Conservation (phyloP, 2,888 invertebrate genomes). For the Timema podura region DNA sequence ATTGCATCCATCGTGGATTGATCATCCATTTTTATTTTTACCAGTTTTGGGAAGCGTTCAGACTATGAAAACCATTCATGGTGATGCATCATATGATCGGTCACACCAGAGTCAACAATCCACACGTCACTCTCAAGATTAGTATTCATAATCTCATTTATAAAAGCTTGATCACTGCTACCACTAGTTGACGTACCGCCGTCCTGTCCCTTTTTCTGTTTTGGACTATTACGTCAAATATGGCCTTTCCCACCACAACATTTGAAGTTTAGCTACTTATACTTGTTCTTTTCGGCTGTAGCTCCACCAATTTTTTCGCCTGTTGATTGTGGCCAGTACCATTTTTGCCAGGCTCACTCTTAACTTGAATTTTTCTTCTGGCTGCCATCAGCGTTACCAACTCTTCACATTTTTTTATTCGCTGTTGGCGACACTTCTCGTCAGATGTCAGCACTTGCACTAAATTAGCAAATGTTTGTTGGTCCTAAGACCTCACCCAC, state of each 20-base stretch:
- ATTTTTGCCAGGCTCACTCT: not conserved
- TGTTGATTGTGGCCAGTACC: too few relatives aligned
- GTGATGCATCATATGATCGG: conserved; percentile 31
- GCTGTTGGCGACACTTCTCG: conserved; percentile 15
- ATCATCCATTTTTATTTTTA: conserved; percentile 23
- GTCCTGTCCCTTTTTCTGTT: not conserved
- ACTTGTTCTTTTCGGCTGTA: not conserved
- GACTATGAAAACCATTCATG: conserved; percentile 27
- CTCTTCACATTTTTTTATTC: conserved; percentile 17
- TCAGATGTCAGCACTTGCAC: too few relatives aligned
- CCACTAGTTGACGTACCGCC: conserved; percentile 26
- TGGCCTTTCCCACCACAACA: conserved; percentile 27
- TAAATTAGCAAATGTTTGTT: too few relatives aligned
- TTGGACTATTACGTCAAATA: conserved; percentile 28
- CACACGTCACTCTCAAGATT: too few relatives aligned
- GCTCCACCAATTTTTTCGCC: not conserved
- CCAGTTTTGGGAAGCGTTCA: conserved; percentile 22
- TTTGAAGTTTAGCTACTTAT: not conserved
- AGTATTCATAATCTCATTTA: too few relatives aligned
- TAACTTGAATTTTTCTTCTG: not conserved
- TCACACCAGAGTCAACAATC: conserved; percentile 29
- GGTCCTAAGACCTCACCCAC: too few relatives aligned
- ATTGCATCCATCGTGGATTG: conserved; percentile 21
- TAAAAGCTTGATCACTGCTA: conserved; percentile 20
- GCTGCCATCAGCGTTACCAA: conserved; percentile 15